Conservation (phyloP, 2,888 invertebrate species). For the Trissolcus japonicus region DNA sequence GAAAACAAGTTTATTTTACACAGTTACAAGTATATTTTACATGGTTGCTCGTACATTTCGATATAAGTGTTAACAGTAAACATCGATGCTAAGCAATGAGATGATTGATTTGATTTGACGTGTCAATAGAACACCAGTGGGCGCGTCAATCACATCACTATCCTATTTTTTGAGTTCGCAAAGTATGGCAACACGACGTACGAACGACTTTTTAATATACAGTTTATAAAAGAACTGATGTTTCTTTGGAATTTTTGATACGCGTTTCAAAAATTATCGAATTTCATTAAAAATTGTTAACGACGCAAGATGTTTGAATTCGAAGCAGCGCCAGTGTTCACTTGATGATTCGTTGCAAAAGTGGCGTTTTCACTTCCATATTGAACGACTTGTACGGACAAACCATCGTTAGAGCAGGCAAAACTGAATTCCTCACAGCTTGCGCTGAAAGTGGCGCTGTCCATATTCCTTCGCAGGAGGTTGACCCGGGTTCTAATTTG, state of each 20-base stretch:
- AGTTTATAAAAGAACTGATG: not conserved
- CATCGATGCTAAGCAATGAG: not conserved
- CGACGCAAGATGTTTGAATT: constrained; percentile 14
- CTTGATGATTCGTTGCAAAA: constrained; percentile 65
- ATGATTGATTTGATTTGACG: not conserved
- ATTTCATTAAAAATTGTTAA: constrained; percentile 36
- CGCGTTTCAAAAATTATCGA: constrained; percentile 13
- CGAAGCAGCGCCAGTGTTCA: constrained; percentile 15
- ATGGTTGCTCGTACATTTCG: no score
- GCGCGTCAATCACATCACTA: not conserved
- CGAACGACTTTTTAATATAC: constrained; percentile 1
- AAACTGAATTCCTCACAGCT: constrained; percentile 66
- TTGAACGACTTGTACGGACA: constrained; percentile 67
- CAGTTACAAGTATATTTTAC: no score
- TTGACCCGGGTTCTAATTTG: constrained; percentile 64
- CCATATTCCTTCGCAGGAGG: constrained; percentile 67
- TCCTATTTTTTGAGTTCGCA: constrained; percentile 18
- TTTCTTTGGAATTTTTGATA: not conserved
- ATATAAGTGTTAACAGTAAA: not conserved
- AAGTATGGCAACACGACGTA: constrained; percentile 39
- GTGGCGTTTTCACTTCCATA: constrained; percentile 65
- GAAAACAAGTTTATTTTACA: no score
- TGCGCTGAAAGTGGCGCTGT: constrained; percentile 69
- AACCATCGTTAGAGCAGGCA: constrained; percentile 68
- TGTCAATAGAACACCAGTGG: not conserved